Conservation (phyloP, 1,140 invertebrate genomes). For the Dermatophagoides farinae region DNA sequence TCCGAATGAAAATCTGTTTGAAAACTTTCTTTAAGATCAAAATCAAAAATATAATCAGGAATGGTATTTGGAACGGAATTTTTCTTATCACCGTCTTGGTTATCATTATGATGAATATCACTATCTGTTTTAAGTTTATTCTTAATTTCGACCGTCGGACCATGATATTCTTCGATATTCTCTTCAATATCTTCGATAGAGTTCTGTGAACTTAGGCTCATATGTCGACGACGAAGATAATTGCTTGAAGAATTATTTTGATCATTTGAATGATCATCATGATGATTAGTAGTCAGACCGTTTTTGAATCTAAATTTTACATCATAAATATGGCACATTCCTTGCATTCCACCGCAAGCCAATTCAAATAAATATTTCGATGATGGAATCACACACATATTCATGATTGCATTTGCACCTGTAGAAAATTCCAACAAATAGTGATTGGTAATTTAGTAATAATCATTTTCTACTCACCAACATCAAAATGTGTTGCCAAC, state of each 20-base stretch:
- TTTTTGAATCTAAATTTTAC: constrained; percentile 37
- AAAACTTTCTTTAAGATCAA: constrained; percentile 25
- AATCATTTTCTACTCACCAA: background rate
- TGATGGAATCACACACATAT: constrained; percentile 39
- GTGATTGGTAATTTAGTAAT: background rate
- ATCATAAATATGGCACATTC: constrained; percentile 66
- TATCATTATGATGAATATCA: background rate
- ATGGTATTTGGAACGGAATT: background rate
- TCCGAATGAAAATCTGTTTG: constrained; percentile 37
- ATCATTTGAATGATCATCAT: background rate
- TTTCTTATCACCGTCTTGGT: background rate
- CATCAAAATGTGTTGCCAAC: constrained; percentile 7
- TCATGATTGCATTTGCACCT: constrained; percentile 72
- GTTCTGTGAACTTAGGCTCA: background rate
- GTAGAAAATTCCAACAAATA: background rate
- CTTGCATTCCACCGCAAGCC: constrained; percentile 65
- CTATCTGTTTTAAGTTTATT: background rate
- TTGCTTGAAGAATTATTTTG: background rate
- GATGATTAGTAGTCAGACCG: background rate
- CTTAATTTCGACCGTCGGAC: background rate
- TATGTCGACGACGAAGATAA: background rate
- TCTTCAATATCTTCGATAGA: constrained; percentile 4
- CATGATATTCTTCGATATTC: background rate
- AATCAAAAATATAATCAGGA: constrained; percentile 25
- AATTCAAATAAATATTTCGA: constrained; percentile 47